Evolutionary conservation across 2,888 invertebrate genomes (phyloP).

Genomic region (Melinaea marsaeus): DNA sequence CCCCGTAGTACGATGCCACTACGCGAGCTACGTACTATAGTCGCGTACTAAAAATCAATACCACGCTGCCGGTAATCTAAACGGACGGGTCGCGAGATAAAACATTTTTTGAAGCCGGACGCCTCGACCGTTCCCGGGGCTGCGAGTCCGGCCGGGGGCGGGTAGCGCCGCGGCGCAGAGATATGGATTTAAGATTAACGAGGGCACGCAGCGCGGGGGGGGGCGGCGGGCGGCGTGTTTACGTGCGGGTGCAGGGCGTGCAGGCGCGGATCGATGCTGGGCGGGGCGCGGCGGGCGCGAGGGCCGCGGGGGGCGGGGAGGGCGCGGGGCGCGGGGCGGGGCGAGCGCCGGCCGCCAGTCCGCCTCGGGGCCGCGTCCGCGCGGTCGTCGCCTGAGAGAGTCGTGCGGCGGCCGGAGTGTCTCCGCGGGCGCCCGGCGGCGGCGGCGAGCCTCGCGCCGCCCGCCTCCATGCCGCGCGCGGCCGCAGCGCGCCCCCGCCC

Average conservation of each 20-base stretch:
- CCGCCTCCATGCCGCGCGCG: conserved; percentile 78
- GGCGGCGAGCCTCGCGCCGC: conserved; percentile 75
- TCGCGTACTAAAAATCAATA: conserved; percentile 1
- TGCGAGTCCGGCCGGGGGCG: conserved; percentile 41
- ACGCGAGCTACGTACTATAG: background rate
- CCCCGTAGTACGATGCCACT: background rate
- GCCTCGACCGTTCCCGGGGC: conserved; percentile 17
- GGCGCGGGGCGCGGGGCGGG: conserved; percentile 46
- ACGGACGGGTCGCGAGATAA: conserved; percentile 5
- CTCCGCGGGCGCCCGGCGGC: conserved; percentile 70
- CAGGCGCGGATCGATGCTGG: conserved; percentile 53
- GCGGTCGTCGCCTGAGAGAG: conserved; percentile 67
- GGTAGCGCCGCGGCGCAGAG: conserved; percentile 51
- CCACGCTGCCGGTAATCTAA: background rate
- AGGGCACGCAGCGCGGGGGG: conserved; percentile 71
- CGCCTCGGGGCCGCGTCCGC: conserved; percentile 74
- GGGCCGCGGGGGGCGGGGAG: conserved; percentile 49
- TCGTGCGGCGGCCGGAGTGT: conserved; percentile 71
- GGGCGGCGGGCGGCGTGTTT: conserved; percentile 82
- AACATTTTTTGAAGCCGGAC: conserved; percentile 8
- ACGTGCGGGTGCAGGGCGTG: conserved; percentile 71
- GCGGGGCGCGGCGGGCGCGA: conserved; percentile 47
- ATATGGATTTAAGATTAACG: conserved; percentile 72
- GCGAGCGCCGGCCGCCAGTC: conserved; percentile 57
- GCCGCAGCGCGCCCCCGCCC: conserved; percentile 43